Base-by-base conservation (phyloP, 2,888 invertebrate genomes). In the Euclidia mi region DNA sequence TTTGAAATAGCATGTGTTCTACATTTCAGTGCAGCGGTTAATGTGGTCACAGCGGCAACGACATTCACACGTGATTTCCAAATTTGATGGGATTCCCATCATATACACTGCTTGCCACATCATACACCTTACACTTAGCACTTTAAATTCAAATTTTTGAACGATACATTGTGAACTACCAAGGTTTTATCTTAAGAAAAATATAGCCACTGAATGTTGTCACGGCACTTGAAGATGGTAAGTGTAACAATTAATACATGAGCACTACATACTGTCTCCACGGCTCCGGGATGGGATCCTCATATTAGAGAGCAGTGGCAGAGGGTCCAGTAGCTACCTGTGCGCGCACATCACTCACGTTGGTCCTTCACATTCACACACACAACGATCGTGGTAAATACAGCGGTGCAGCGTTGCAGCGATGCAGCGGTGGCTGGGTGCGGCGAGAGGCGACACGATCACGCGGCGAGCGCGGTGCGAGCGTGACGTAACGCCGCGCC, bases 401-500 rank as follows among this genome's bases (percentile, higher is more conserved):
- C n/a, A n/a, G n/a, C n/a, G n/a, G n/a, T n/a, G n/a, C n/a, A n/a
- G n/a, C n/a, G n/a, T n/a, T n/a, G n/a, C n/a, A n/a, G n/a, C n/a
- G n/a, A 7, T 25, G 20, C 20, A 25, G 37, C 37, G 25, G 14
- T n/a, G 25, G 34, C 25, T 6, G 45, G 44, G 48, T 31, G 15
- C 31, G 37, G 60, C 57, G 60, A 25, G 32, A 14, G 14, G 35
- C 37, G 28, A 9, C 38, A 15, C 37, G 12, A 20, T 37, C 34
- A 18, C 29, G 28, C 28, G 18, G 51, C 18, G 44, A 32, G 46
- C 28, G 51, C 55, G 68, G 73, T 57, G 59, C 64, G 64, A 70
- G 57, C 83, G 84, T 78, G 79, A 81, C 84, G 84, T 79, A 78
- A 80, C 78, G 76, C 81, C 85, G 84, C 85, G 80, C 65, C 80